Evolutionary conservation across 2,797 vertebrate species (phyloP).

Genomic region (Bufotes viridis): DNA sequence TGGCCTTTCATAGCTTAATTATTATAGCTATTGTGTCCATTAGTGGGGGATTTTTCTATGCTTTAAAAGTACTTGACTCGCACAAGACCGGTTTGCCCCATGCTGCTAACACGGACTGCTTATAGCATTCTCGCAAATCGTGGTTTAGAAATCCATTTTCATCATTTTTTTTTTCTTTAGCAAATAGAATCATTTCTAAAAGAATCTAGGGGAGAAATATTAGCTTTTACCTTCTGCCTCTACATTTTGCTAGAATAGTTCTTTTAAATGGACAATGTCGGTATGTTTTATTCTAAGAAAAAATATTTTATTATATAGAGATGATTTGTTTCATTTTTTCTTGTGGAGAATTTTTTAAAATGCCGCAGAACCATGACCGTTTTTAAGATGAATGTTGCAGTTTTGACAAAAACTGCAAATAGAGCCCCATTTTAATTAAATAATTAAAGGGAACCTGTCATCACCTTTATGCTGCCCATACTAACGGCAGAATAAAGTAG

Average conservation of each 20-base stretch:
- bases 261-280: background rate
- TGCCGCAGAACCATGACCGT: no score
- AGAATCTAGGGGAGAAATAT: background rate
- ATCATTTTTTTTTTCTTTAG: background rate
- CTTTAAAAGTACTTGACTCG: background rate
- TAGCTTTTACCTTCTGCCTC: background rate
- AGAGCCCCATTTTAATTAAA: no score
- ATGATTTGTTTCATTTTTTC: no score
- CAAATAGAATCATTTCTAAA: background rate
- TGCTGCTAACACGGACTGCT: background rate
- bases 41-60: constrained; percentile 7
- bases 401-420: no score
- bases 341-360: no score
- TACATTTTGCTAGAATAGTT: background rate
- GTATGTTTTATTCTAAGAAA: background rate
- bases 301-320: background rate
- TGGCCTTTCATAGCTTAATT: constrained; percentile 16
- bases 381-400: no score
- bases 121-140: background rate
- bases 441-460: no score
- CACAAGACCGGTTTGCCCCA: background rate
- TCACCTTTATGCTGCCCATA: no score
- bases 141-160: background rate
- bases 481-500: no score
- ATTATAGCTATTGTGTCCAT: constrained; percentile 23